A percentile compares a stretch with the other conserved stretches of the same genome.
These are phyloP conservation scores for Raja brachyura DNA, from an alignment of 2,113 vertebrate genomes.

Conservation along the genomic window DNA sequence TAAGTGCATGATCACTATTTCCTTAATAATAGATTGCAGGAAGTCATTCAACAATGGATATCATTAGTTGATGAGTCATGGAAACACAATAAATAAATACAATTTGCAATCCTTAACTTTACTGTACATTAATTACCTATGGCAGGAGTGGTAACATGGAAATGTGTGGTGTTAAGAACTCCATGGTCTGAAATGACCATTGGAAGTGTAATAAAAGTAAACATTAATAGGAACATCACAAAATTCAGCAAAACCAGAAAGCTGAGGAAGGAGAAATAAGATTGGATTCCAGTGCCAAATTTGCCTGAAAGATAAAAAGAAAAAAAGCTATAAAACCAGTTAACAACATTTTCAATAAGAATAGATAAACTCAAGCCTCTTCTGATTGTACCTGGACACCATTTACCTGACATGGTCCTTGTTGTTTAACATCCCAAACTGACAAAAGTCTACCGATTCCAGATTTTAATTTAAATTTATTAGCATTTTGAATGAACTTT, in stretches of 20 bases:
- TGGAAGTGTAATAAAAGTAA: conserved; percentile 75
- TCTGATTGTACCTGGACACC: not conserved
- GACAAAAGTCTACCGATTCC: not conserved
- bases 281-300: conserved; percentile 86
- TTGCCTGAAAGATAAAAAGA: conserved; percentile 62
- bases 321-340: conserved; percentile 7
- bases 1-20: no score
- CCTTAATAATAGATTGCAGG: no score
- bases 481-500: not conserved
- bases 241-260: conserved; percentile 86
- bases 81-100: not conserved
- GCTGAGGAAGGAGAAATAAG: conserved; percentile 91
- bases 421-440: no score
- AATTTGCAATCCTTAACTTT: not conserved
- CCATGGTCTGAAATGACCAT: conserved; percentile 56
- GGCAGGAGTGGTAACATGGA: conserved; percentile 41
- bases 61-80: not conserved
- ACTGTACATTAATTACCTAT: conserved; percentile 61
- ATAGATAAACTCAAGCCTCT: not conserved
- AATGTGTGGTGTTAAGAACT: conserved; percentile 60
- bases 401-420: no score
- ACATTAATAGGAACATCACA: conserved; percentile 81
- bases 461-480: not conserved
- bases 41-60: not conserved
- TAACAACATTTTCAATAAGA: not conserved